phyloP scores from a whole-genome alignment of 2,113 vertebrate genomes.

The Colinus virginianus region DNA sequence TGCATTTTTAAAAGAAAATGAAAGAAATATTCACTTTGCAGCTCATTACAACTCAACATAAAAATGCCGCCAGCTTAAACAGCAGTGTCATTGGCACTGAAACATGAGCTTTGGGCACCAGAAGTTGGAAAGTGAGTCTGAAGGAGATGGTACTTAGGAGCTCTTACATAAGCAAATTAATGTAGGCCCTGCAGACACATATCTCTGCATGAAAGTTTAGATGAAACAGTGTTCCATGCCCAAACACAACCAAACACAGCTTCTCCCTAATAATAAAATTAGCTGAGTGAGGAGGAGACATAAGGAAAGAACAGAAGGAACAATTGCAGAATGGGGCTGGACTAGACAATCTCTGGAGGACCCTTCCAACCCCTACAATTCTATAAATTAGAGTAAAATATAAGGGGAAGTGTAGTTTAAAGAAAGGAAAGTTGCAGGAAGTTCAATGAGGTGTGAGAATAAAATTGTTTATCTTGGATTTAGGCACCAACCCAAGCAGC shows the following conservation, averaged over 20 bases:
- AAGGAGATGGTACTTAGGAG: neutral
- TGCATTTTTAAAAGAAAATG: too few species aligned
- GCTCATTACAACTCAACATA: neutral
- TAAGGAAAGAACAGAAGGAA: neutral
- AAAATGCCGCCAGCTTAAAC: neutral
- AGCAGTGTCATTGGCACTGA: neutral
- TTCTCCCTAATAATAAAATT: neutral
- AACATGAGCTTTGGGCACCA: neutral
- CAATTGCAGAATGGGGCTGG: neutral
- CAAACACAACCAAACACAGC: neutral
- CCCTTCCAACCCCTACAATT: too few species aligned
- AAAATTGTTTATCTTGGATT: neutral
- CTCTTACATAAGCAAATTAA: neutral
- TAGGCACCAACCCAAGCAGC: neutral
- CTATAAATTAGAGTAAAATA: neutral
- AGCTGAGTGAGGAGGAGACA: neutral
- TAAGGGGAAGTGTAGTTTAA: neutral
- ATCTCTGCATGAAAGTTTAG: fast-evolving
- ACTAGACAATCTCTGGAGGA: too few species aligned
- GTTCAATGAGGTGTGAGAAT: neutral
- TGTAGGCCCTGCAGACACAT: neutral
- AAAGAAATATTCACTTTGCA: neutral
- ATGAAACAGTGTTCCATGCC: neutral
- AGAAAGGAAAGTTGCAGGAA: neutral
- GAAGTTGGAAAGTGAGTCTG: fast-evolving